Percentiles rank a stretch among this genome's conserved stretches.
These are phyloP conservation scores for Oeneis ivallda DNA, from an alignment of 2,888 invertebrate species.

Conservation along the genomic window DNA sequence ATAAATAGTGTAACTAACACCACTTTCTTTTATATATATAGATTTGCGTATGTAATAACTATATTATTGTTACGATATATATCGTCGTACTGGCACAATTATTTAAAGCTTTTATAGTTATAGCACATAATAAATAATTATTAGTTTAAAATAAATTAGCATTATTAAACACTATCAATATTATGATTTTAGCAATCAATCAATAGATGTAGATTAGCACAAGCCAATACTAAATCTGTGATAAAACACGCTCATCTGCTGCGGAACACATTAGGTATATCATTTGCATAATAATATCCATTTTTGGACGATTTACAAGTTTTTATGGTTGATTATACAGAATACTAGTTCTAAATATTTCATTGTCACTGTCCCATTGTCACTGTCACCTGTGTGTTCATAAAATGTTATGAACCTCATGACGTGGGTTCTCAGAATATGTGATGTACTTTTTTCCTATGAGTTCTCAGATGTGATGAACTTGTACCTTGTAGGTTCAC, in stretches of 20 bases:
- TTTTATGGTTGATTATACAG: constrained; percentile 2
- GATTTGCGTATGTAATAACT: too few relatives aligned
- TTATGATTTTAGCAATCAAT: not conserved
- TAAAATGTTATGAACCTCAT: too few relatives aligned
- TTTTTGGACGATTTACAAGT: constrained; percentile 6
- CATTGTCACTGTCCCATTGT: constrained; percentile 7
- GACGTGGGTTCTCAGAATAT: too few relatives aligned
- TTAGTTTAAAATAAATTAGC: not conserved
- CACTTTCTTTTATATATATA: too few relatives aligned
- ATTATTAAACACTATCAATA: not conserved
- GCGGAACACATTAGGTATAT: not conserved
- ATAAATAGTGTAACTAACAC: too few relatives aligned
- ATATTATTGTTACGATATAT: too few relatives aligned
- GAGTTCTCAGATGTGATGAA: too few relatives aligned
- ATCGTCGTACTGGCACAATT: too few relatives aligned
- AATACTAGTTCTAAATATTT: constrained; percentile 3
- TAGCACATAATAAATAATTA: not conserved
- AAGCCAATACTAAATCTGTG: not conserved
- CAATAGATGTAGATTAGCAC: not conserved
- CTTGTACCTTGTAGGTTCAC: too few relatives aligned
- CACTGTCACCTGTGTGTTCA: not conserved
- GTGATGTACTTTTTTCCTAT: too few relatives aligned
- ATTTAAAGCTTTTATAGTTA: not conserved
- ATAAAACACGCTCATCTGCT: not conserved
- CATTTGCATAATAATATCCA: constrained; percentile 6